A percentile compares a stretch with the other conserved stretches of the same genome.
phyloP scores from a whole-genome alignment of 37 sponge, comb jelly and placozoan genomes.

The Cliona cf. orientalis region DNA sequence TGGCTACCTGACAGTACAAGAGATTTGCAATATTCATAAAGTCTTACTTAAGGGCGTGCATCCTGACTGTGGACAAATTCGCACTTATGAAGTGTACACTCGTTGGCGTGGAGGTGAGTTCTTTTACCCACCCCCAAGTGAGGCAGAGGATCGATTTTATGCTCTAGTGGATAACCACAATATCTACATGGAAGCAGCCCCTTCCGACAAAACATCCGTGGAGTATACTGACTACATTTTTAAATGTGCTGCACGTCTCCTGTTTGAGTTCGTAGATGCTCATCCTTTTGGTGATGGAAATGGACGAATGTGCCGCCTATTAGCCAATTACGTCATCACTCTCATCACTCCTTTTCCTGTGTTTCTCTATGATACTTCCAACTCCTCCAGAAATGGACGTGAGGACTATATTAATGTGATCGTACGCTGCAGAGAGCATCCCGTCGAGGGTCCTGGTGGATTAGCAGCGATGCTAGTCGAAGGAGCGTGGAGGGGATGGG shows the following conservation, averaged over 20 bases:
- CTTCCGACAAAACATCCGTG: background rate
- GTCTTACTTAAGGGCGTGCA: slow-evolving; percentile 41
- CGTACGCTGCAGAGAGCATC: slow-evolving; percentile 45
- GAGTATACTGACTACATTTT: slow-evolving; percentile 20
- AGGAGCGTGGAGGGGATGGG: slow-evolving; percentile 36
- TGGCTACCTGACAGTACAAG: slow-evolving; percentile 53
- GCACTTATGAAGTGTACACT: slow-evolving; percentile 41
- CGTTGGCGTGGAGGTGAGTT: slow-evolving; percentile 6
- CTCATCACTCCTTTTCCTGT: slow-evolving; percentile 68
- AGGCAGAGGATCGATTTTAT: slow-evolving; percentile 33
- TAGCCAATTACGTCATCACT: slow-evolving; percentile 51
- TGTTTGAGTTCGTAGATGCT: slow-evolving; percentile 59
- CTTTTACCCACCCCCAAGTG: slow-evolving; percentile 36
- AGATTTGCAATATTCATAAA: slow-evolving; percentile 38
- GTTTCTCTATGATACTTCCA: background rate
- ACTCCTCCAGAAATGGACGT: background rate
- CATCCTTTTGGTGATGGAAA: slow-evolving; percentile 80
- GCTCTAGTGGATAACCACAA: slow-evolving; percentile 55
- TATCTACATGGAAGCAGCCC: slow-evolving; percentile 12
- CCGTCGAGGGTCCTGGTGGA: slow-evolving; percentile 8
- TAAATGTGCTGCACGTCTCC: slow-evolving; percentile 62
- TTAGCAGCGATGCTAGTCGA: slow-evolving; percentile 57
- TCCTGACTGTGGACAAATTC: slow-evolving; percentile 32
- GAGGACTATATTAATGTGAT: slow-evolving; percentile 60
- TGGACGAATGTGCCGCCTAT: slow-evolving; percentile 68